A percentile compares a stretch with the other conserved stretches of the same genome.
These are phyloP conservation scores for Copsychus sechellarum DNA, from an alignment of 2,113 vertebrate species.

Conservation along the genomic window DNA sequence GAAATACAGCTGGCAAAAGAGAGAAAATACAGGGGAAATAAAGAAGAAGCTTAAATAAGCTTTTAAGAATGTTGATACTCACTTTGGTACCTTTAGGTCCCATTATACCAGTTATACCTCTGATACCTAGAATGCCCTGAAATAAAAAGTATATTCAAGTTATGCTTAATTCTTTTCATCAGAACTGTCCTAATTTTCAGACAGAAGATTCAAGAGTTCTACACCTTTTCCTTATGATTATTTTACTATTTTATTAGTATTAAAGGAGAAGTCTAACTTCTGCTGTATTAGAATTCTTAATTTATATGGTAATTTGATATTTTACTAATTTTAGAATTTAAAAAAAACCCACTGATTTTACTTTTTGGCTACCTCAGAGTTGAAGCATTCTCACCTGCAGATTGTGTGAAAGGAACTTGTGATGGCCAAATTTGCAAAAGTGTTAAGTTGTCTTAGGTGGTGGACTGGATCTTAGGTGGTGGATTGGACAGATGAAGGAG, in stretches of 20 bases:
- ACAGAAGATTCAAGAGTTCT: background rate
- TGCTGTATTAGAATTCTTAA: background rate
- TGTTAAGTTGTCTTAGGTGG: background rate
- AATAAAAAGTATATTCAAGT: slow-evolving; percentile 44
- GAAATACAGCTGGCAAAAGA: background rate
- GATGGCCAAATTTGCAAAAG: background rate
- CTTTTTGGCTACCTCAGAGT: background rate
- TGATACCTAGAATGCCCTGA: slow-evolving; percentile 88
- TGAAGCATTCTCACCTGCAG: background rate
- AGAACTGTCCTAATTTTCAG: background rate
- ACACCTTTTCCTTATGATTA: background rate
- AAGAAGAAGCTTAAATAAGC: background rate
- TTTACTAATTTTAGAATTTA: background rate
- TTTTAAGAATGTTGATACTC: slow-evolving; percentile 51
- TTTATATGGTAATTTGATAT: background rate
- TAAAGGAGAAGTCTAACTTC: background rate
- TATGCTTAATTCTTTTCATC: background rate
- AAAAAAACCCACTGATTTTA: background rate
- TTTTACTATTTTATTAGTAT: background rate
- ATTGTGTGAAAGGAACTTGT: background rate
- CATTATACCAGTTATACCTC: slow-evolving; percentile 87
- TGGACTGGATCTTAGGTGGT: background rate
- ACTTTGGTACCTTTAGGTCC: slow-evolving; percentile 91
- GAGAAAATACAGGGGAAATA: background rate
- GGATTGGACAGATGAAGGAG: background rate